A percentile compares a stretch with the other conserved stretches of the same genome.
Evolutionary conservation across 2,888 invertebrate genomes (phyloP).

Genomic region (Glaucopsyche alexis): DNA sequence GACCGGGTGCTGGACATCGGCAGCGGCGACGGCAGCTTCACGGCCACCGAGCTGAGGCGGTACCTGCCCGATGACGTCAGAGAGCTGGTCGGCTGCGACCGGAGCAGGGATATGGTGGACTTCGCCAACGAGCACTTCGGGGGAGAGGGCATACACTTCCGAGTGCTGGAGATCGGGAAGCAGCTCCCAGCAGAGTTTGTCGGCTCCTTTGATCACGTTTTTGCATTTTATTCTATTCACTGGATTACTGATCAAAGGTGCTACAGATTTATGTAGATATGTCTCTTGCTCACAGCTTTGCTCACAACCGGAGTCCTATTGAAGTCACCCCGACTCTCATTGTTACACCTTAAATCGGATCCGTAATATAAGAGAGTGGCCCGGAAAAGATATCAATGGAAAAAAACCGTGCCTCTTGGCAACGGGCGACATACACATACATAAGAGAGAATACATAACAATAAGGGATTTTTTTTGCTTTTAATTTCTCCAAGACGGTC

Average conservation of each 20-base stretch:
- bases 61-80: background rate
- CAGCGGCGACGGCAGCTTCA: conserved; percentile 25
- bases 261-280: too few relatives aligned
- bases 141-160: background rate
- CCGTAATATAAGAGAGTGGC: too few relatives aligned
- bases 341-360: too few relatives aligned
- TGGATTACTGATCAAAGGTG: conserved; percentile 18
- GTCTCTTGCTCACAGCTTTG: too few relatives aligned
- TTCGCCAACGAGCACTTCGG: conserved; percentile 7
- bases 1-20: conserved; percentile 19
- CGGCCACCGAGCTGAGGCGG: conserved; percentile 6
- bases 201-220: conserved; percentile 6
- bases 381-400: too few relatives aligned
- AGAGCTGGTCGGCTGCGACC: conserved; percentile 20
- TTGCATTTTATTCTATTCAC: background rate
- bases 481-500: too few relatives aligned
- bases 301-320: too few relatives aligned
- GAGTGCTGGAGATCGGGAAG: background rate
- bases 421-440: too few relatives aligned
- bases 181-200: background rate
- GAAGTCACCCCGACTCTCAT: too few relatives aligned
- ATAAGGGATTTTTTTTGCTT: too few relatives aligned
- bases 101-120: conserved; percentile 8
- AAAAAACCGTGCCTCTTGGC: too few relatives aligned
- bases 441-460: too few relatives aligned